Percentiles rank a stretch among this genome's conserved stretches.
These are phyloP conservation scores for Protonibea diacanthus DNA, from an alignment of 2,797 vertebrate species.

Conservation along the genomic window DNA sequence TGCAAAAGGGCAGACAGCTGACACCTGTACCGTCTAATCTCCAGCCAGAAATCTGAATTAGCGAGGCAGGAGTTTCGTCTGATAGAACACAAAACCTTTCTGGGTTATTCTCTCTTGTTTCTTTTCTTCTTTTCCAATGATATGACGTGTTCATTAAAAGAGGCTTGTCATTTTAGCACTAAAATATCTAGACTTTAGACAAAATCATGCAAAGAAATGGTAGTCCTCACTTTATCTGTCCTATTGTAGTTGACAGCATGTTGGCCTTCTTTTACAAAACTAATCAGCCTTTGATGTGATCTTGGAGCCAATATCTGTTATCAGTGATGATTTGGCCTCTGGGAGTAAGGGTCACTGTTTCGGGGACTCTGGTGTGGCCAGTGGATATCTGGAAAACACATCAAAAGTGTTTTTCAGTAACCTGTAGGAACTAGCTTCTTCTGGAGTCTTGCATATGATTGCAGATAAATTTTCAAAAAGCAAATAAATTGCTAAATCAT, in stretches of 20 bases:
- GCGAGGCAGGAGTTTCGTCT: neutral
- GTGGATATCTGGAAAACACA: too few species aligned
- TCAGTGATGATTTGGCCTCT: too few species aligned
- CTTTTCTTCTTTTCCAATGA: neutral
- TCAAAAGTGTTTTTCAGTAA: too few species aligned
- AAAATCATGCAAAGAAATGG: neutral
- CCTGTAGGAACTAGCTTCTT: too few species aligned
- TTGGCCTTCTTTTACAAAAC: neutral
- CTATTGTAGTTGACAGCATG: neutral
- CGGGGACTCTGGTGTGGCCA: too few species aligned
- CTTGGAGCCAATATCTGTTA: too few species aligned
- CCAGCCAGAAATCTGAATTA: slow-evolving; percentile 18
- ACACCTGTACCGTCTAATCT: slow-evolving; percentile 40
- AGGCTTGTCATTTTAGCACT: neutral
- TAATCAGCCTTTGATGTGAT: neutral
- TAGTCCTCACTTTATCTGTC: neutral
- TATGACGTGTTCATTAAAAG: neutral
- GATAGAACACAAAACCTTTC: slow-evolving; percentile 13
- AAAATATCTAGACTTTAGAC: neutral
- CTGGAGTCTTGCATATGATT: too few species aligned
- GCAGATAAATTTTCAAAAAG: too few species aligned
- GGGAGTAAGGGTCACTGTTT: too few species aligned
- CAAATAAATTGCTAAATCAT: too few species aligned
- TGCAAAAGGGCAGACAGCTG: slow-evolving; percentile 21
- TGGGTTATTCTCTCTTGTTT: slow-evolving; percentile 2